phyloP scores from a whole-genome alignment of 2,797 vertebrate species.

The Scyliorhinus canicula region DNA sequence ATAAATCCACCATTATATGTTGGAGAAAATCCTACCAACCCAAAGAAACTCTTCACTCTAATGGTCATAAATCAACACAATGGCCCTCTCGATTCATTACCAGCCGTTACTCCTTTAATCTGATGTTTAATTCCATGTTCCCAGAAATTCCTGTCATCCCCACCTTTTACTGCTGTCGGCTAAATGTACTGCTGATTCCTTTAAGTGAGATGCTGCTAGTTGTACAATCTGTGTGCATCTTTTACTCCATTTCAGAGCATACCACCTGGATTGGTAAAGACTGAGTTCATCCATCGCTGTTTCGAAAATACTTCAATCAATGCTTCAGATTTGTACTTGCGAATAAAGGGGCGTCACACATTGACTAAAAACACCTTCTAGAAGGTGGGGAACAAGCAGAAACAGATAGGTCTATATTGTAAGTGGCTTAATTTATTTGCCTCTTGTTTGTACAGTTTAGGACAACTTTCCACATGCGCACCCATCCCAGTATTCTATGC shows the following conservation, averaged over 20 bases:
- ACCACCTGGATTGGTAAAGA: conserved; percentile 12
- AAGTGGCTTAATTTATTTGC: background rate
- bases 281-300: background rate
- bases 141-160: background rate
- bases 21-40: background rate
- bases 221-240: background rate
- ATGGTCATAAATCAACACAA: background rate
- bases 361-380: conserved; percentile 44
- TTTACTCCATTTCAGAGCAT: conserved; percentile 21
- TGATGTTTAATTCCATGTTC: background rate
- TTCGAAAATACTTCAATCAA: background rate
- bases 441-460: background rate
- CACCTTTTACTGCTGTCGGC: background rate
- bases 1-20: background rate
- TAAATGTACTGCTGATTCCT: background rate
- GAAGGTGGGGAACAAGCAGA: conserved; percentile 39
- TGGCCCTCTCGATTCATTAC: background rate
- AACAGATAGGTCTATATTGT: background rate
- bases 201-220: background rate
- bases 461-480: background rate
- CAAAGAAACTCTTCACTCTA: background rate
- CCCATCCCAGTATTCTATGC: background rate
- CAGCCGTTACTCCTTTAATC: background rate
- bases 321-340: background rate
- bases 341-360: background rate